Conservation (phyloP, 2,113 vertebrate genomes). For the Cyphomyrus discorhynchus region DNA sequence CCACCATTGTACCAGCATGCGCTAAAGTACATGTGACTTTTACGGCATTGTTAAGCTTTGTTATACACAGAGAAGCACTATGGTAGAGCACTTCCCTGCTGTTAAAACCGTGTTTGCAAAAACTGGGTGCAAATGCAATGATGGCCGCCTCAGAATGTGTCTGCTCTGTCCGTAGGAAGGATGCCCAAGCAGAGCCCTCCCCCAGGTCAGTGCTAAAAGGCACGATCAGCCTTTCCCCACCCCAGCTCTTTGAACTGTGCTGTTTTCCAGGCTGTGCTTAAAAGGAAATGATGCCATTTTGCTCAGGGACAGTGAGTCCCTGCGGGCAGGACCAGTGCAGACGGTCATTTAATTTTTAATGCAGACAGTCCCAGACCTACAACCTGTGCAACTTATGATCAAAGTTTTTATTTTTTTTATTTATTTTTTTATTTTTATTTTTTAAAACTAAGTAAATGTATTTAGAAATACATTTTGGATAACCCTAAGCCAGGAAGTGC, state of each 20-base stretch:
- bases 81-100: not conserved
- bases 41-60: not conserved
- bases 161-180: slow-evolving; percentile 70
- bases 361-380: not conserved
- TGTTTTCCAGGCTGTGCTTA: not conserved
- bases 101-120: not conserved
- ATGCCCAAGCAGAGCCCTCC: slow-evolving; percentile 80
- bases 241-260: slow-evolving; percentile 5
- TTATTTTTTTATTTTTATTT: too few relatives aligned
- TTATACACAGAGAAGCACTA: not conserved
- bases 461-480: not conserved
- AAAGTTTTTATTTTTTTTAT: not conserved
- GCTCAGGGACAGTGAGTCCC: not conserved
- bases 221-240: not conserved
- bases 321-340: not conserved
- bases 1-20: not conserved
- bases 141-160: not conserved
- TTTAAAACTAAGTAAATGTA: not conserved
- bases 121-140: not conserved
- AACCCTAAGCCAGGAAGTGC: not conserved
- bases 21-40: not conserved
- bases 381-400: not conserved
- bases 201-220: slow-evolving; percentile 74
- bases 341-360: not conserved
- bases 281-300: not conserved